Base-by-base conservation (phyloP, 2,113 vertebrate genomes). In the Antigone vipio region DNA sequence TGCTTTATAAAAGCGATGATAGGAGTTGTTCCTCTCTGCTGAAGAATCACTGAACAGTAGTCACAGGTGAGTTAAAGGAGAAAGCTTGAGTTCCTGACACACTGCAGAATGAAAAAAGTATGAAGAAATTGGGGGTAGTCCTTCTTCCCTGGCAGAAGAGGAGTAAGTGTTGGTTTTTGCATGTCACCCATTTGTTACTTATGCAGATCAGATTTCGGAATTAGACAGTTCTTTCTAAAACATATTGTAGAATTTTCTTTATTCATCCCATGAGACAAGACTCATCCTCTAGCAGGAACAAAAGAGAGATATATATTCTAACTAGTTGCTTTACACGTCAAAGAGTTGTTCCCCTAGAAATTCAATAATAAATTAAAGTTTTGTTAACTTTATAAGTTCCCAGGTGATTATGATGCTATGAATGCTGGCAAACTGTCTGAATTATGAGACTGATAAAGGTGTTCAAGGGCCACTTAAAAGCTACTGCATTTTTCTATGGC, bases 41-140 rank as follows among this genome's bases (percentile, higher is more conserved):
- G 86, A 72, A 96, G 60, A 88, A 56, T 93, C 94, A 40, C 56
- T 92, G 90, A 93, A 35, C 68, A 38, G 19, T 84, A 68, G 52
- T 80, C 68, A 49, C 78, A 95, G 90, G 86, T 88, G 49, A 89
- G 90, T 94, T 94, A 93, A 94, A 90, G 56, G 64, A 85, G 88
- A 74, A 92, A 74, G 38, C 88, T 71, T 50, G 34, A 88, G 58
- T 83, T 90, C 74, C 59, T 84, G 80, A 35, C 75, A 84, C 10
- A 15, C 34, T 87, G 56, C 79, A 68, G 64, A 89, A 68, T 72
- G 52, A 60, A 78, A 84, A 76, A 83, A 24, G 16, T 24, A 9
- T 35, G 59, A 73, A 74, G 92, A 88, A 67, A 59, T 38, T 26
- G 26, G 15, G 91, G 34, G 47, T 72, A 91, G 60, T 67, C 52